Base-by-base conservation (phyloP, 2,113 vertebrate species). In the Xerus inauris region DNA sequence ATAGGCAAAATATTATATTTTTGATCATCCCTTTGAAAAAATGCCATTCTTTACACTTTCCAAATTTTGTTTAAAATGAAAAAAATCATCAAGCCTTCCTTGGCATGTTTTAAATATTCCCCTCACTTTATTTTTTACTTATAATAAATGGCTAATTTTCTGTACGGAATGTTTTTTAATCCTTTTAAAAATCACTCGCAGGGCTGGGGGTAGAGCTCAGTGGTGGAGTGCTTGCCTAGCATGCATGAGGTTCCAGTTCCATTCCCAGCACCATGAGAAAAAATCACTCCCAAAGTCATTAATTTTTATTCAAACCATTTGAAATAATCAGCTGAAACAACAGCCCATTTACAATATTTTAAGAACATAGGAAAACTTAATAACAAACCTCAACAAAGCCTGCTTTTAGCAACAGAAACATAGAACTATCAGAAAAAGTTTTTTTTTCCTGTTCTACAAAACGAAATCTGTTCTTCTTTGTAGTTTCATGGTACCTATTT, bases 91-190 rank as follows among this genome's bases (percentile, higher is more conserved):
- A 32, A 80, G 42, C 5, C 8, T 54, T 19, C 45, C 1, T 62
- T 24, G 73, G 10, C 51, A 26, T 85, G 38, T 80, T 75, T 95
- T 96, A 35, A 87, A 42, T 89, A 45, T 89, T 88, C 11, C 10
- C 38, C 88, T 73, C 59, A 57, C 12, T 94, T 91, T 88, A 57
- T 97, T 5, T 87, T 62, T 59, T 71, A 3, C 45, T 67, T 84
- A 80, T 62, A 73, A 91, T 75, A 94, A 96, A 81, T 94, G 83
- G 19, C n/a, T 94, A 82, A 73, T 35, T 94, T 89, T 71, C 82
- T 4, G 87, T 89, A 77, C 14, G 45, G 64, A 95, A 65, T 94
- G 6, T 76, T 93, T 85, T 79, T 45, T 73, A 47, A 79, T 86
- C 22, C 16, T 95, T 97, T 79, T 51, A 17, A 95, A 85, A 57